Conservation (phyloP, 2,888 invertebrate species). For the Nephrotoma appendiculata region DNA sequence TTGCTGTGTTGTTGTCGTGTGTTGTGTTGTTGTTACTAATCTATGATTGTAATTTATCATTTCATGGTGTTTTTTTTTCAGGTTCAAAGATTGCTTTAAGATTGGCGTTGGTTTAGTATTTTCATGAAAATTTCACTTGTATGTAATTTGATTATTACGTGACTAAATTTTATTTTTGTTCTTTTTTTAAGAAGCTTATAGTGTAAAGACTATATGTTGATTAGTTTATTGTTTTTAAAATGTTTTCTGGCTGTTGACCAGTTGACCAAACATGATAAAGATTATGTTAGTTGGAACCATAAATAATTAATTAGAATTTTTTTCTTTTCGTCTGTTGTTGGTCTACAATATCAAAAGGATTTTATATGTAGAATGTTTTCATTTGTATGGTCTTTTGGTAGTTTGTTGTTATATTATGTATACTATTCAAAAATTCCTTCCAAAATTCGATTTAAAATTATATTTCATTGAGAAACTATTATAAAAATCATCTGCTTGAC, state of each 20-base stretch:
- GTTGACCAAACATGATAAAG: not conserved
- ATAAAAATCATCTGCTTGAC: too few species aligned
- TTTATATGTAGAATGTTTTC: too few species aligned
- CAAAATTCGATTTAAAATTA: too few species aligned
- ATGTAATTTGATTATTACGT: not conserved
- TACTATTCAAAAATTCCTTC: too few species aligned
- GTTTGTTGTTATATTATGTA: too few species aligned
- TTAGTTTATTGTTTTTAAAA: not conserved
- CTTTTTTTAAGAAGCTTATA: not conserved
- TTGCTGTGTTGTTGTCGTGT: not conserved
- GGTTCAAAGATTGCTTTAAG: not conserved
- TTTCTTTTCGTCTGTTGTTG: too few species aligned
- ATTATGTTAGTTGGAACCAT: not conserved
- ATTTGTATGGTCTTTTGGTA: too few species aligned
- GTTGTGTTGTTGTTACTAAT: not conserved
- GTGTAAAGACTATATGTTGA: not conserved
- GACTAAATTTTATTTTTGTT: not conserved
- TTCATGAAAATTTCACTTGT: not conserved
- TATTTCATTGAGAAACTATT: too few species aligned
- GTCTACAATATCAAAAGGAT: too few species aligned
- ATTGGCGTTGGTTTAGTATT: not conserved
- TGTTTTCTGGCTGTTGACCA: not conserved
- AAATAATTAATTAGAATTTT: too few species aligned
- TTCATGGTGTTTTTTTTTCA: not conserved
- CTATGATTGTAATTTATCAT: not conserved